Evolutionary conservation across 2,113 vertebrate species (phyloP).

Genomic region (Cygnus buccinator): DNA sequence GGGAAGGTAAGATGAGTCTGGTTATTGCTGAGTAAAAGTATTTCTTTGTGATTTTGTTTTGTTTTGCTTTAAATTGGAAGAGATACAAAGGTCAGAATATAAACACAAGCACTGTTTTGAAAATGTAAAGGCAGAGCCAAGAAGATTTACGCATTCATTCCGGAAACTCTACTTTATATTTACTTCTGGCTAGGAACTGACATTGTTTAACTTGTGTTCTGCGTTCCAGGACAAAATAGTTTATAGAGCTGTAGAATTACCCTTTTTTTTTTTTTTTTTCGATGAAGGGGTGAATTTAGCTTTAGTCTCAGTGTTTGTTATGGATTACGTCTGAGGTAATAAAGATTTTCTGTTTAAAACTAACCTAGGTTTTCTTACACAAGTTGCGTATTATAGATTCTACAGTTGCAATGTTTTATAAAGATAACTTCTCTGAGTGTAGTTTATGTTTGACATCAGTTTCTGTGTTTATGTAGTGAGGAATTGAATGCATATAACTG

Average conservation of each 20-base stretch:
- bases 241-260: slow-evolving; percentile 7
- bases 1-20: background rate
- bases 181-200: slow-evolving; percentile 57
- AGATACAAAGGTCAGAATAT: slow-evolving; percentile 56
- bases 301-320: background rate
- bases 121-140: slow-evolving; percentile 57
- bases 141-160: slow-evolving; percentile 54
- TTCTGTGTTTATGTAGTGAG: background rate
- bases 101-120: slow-evolving; percentile 46
- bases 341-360: background rate
- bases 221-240: slow-evolving; percentile 58
- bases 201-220: slow-evolving; percentile 66
- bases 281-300: background rate
- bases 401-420: background rate
- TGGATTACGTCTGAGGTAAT: background rate
- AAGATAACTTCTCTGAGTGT: background rate
- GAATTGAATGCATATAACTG: background rate
- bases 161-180: slow-evolving; percentile 40
- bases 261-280: no score
- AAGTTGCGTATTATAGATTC: background rate
- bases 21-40: slow-evolving; percentile 43
- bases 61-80: slow-evolving; percentile 19
- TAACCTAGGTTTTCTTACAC: background rate
- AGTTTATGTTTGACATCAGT: background rate
- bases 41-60: slow-evolving; percentile 11